phyloP scores from a whole-genome alignment of 2,113 vertebrate genomes.

The Gymnocephalus cernua region DNA sequence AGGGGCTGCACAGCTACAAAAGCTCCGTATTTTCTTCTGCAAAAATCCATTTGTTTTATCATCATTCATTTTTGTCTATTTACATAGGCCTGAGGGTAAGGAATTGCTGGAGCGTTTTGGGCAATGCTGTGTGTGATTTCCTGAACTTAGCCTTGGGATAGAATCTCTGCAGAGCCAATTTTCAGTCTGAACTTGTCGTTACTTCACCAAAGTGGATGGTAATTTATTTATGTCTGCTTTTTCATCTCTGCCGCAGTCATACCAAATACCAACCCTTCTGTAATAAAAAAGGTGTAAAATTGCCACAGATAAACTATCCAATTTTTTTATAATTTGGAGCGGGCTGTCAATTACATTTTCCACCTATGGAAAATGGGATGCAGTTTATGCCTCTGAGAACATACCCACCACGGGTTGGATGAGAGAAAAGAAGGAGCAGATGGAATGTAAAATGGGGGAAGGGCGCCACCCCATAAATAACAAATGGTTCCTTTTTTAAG shows the following conservation, averaged over 20 bases:
- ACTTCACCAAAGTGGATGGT: constrained; percentile 48
- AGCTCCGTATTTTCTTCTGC: constrained; percentile 22
- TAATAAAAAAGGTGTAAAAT: constrained; percentile 30
- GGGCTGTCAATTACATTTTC: not conserved
- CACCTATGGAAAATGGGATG: not conserved
- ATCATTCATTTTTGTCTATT: constrained; percentile 63
- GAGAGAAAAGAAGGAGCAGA: not conserved
- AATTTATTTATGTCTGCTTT: constrained; percentile 61
- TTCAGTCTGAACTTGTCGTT: constrained; percentile 59
- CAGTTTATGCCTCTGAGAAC: not conserved
- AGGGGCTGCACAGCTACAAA: constrained; percentile 37
- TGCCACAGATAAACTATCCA: constrained; percentile 3
- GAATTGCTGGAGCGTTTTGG: constrained; percentile 50
- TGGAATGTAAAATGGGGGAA: not conserved
- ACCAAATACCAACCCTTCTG: not conserved
- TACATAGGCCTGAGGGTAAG: constrained; percentile 42
- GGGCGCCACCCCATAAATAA: not conserved
- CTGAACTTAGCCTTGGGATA: constrained; percentile 54
- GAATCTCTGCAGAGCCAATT: constrained; percentile 57
- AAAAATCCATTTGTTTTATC: constrained; percentile 67
- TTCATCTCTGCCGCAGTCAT: constrained; percentile 36
- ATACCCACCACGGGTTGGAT: not conserved
- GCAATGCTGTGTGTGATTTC: constrained; percentile 67
- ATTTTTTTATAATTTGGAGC: constrained; percentile 23
- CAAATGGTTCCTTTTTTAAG: too few species aligned